Base-by-base conservation (phyloP, 92 coral and sea anemone species). In the Hydrozoanthus gracilis region DNA sequence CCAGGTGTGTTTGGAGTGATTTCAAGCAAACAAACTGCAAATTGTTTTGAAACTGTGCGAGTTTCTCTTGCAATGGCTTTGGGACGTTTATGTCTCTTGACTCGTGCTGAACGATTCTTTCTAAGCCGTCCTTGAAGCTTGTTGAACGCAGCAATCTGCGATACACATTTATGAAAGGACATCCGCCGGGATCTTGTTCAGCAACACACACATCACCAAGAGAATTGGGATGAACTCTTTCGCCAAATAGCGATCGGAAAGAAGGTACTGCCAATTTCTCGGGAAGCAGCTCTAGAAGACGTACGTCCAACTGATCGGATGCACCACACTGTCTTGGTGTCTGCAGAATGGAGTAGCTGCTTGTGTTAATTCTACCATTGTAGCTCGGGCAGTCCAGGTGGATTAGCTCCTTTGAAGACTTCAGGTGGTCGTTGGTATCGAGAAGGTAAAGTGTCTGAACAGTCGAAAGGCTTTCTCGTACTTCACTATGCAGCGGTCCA, bases 181-280 rank as follows among this genome's bases (percentile, higher is more conserved):
- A 90, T 50, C 74, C 60, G 4, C 39, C 39, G 13, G 14, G 20
- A 35, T 70, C 88, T 47, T 67, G 58, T 60, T 95, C 98, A 75
- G 89, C 91, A 6, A 73, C 68, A 80, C 98, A 95, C 18, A 82
- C 87, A 60, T 86, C 88, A 0, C 80, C 87, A 27, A 44, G 49
- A 64, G 94, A 91, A 18, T 88, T 92, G 1, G 93, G 93, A 51
- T 90, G 92, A 56, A 95, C 77, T 55, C 91, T 90, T 74, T 95
- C 97, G n/a, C 15, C 60, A 3, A 95, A 86, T 0, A 87, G 61
- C 0, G 88, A 84, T 69, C 88, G 20, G 70, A 95, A 71, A 16
- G 76, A 74, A 16, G 79, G 62, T 1, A 90, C 92, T 46, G 83
- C 75, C 77, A 95, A 13, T 65, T 68, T 86, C 4, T 45, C 69